A percentile compares a stretch with the other conserved stretches of the same genome.
Evolutionary conservation across 2,888 invertebrate genomes (phyloP).

Genomic region (Suillia variegata): DNA sequence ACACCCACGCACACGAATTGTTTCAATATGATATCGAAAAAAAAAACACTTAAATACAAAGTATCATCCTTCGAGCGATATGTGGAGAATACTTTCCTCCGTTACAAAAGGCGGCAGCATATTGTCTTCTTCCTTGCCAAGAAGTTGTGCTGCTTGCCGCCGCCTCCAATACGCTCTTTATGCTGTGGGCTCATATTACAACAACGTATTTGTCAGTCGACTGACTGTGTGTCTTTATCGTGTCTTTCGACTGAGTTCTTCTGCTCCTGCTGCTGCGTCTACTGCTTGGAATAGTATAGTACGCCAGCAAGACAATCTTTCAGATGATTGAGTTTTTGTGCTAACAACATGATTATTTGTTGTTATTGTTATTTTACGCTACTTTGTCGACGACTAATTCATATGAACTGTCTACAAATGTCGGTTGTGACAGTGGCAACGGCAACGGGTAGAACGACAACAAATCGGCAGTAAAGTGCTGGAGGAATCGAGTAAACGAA

Average conservation of each 20-base stretch:
- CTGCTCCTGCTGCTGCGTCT: background rate
- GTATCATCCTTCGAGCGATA: too few relatives aligned
- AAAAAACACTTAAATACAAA: too few relatives aligned
- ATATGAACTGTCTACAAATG: constrained; percentile 3
- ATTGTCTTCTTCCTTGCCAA: background rate
- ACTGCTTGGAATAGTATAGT: background rate
- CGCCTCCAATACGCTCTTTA: too few relatives aligned
- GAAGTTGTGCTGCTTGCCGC: too few relatives aligned
- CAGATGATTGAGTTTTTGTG: background rate
- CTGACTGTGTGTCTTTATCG: too few relatives aligned
- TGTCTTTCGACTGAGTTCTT: background rate
- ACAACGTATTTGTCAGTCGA: background rate
- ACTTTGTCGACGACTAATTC: constrained; percentile 1
- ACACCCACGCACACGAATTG: too few relatives aligned
- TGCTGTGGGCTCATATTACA: background rate
- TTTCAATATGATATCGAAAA: too few relatives aligned
- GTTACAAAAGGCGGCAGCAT: background rate
- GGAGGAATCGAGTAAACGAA: too few relatives aligned
- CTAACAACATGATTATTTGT: constrained; percentile 5
- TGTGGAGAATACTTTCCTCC: too few relatives aligned
- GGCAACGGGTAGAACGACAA: background rate
- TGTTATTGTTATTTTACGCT: background rate
- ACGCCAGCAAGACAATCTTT: background rate
- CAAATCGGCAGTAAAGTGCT: background rate
- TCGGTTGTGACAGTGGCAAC: background rate